Conservation (phyloP, 1,140 invertebrate genomes). For the Drosophila teissieri region DNA sequence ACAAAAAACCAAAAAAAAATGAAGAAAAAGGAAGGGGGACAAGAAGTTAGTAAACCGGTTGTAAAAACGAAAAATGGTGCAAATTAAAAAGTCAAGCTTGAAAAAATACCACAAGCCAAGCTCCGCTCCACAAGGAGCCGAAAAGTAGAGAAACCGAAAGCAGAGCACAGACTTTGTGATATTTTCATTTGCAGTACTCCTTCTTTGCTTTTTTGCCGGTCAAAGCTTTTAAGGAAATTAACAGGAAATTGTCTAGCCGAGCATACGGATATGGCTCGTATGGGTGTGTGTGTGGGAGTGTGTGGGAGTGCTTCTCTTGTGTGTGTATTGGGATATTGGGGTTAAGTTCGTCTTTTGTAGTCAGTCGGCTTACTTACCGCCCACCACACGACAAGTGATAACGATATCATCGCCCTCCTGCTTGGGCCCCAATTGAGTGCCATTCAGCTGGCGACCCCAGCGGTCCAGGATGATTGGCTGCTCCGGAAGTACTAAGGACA, state of each 20-base stretch:
- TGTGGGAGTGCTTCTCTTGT: slow-evolving; percentile 7
- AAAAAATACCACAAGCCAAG: slow-evolving; percentile 45
- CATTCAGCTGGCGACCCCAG: slow-evolving; percentile 89
- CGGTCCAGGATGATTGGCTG: slow-evolving; percentile 92
- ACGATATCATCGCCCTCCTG: slow-evolving; percentile 89
- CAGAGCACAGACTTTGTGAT: slow-evolving; percentile 74
- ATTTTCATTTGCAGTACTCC: slow-evolving; percentile 69
- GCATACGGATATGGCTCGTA: slow-evolving; percentile 67
- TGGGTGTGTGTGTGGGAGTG: slow-evolving; percentile 23
- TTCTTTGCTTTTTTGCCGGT: slow-evolving; percentile 50
- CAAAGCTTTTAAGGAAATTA: slow-evolving; percentile 84
- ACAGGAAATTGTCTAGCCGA: slow-evolving; percentile 83
- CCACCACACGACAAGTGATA: slow-evolving; percentile 87
- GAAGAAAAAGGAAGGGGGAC: neutral
- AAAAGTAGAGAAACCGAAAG: slow-evolving; percentile 50
- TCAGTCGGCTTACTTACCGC: slow-evolving; percentile 85
- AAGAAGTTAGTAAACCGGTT: slow-evolving; percentile 24
- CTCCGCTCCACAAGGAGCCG: neutral
- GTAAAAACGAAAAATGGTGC: slow-evolving; percentile 59
- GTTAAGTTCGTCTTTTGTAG: slow-evolving; percentile 53
- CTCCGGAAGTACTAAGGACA: slow-evolving; percentile 91
- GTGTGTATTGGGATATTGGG: slow-evolving; percentile 15
- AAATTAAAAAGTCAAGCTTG: slow-evolving; percentile 81
- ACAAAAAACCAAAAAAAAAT: neutral
- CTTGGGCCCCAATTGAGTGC: slow-evolving; percentile 90